Evolutionary conservation across 2,113 vertebrate species (phyloP), one percentile per base, ranked within the genome.

Genomic region (Synchiropus splendidus): DNA sequence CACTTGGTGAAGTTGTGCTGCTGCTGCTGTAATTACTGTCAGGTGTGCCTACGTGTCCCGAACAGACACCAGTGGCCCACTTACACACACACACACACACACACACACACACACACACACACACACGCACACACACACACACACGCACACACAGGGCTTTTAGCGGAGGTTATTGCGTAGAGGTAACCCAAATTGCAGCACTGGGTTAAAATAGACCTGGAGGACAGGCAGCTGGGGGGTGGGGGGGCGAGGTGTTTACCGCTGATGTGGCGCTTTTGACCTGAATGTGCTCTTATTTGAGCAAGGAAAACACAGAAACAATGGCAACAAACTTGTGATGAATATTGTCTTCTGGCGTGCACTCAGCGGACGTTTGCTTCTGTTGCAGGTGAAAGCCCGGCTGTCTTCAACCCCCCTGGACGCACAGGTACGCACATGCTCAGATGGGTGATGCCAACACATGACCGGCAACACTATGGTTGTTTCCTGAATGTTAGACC

Each of bases 371-470:
- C n/a, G 18, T 51, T 18, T 61, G 54, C 37, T 34, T 70, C 16
- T 58, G 30, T 51, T 69, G 33, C 58, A 80, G 80, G 66, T 82
- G 17, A 80, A 79, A 27, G 69, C 66, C 42, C 59, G 64, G 48
- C 53, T 80, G 34, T 45, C 72, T 32, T 55, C 55, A 38, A 35
- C 70, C 42, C 18, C 72, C 31, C 15, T 63, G 2, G 73, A 78
- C 17, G 18, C 55, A 9, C 72, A 80, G 78, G 78, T 79, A 72
- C 42, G 13, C 2, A 2, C 10, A 36, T 13, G 34, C 4, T 27
- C n/a, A n/a, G n/a, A n/a, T n/a, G n/a, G n/a, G n/a, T n/a, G n/a
- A n/a, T n/a, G n/a, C n/a, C n/a, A n/a, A n/a, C n/a, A n/a, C n/a
- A n/a, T n/a, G n/a, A n/a, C n/a, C n/a, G n/a, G n/a, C n/a, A n/a